Base-by-base conservation (phyloP, 2,888 invertebrate genomes). In the Octonoba sinensis region DNA sequence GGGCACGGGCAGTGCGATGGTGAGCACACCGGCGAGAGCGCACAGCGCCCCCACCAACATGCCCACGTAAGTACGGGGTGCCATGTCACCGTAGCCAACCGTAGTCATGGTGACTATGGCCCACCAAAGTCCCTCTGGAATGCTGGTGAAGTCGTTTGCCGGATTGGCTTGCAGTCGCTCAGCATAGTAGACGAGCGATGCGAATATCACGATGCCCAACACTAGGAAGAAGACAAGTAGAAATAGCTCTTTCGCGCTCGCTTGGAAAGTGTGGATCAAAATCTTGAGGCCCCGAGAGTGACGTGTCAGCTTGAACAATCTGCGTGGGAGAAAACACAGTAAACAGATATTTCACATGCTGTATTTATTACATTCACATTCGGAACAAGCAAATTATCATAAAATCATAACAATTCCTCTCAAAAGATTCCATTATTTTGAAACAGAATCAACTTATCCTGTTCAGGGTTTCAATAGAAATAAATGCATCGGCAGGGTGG, bases 61-160 rank as follows among this genome's bases (percentile, higher is more conserved):
- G 85, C 98, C 98, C 85, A 96, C 94, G 89, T 98, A 98, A 59
- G 98, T 98, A 22, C 74, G 46, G n/a, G 98, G 97, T 86, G 95
- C 96, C 97, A 98, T 98, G 90, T 98, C 97, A 81, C 98, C 98
- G 89, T 98, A 99, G 60, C 98, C 98, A 81, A 98, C 97, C 0
- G 96, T 97, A 86, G 98, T 99, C 98, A 99, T 98, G 86, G 98
- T 98, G 86, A 98, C 97, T 90, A 98, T 92, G 62, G 98, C 98
- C 98, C 98, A 99, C 98, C 98, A 98, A 85, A 98, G 91, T 54
- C 98, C 98, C 87, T 97, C 91, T 62, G 98, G 98, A 91, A 99
- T 99, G 90, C 96, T 97, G 89, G 96, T 96, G 91, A 99, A 99
- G 90, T 97, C 96, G 90, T 98, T 98, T 89, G 96, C 93, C 83